Base-by-base conservation (phyloP, 2,797 vertebrate genomes). In the Pampus argenteus region DNA sequence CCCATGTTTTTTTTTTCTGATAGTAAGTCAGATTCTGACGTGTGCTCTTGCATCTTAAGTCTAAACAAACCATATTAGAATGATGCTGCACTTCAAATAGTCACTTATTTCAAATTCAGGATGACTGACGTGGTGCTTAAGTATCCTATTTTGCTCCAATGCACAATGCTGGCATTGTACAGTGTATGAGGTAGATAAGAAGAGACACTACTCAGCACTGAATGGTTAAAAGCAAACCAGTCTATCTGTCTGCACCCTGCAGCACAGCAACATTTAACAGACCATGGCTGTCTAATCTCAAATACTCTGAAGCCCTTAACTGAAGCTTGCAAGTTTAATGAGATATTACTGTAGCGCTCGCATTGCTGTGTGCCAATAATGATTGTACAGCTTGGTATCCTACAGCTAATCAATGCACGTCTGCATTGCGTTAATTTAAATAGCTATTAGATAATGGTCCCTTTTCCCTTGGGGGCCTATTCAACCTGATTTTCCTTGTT, bases 151-250 rank as follows among this genome's bases (percentile, higher is more conserved):
- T 76, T 83, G 70, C 82, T 76, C 58, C 81, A 69, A 64, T 60
- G 87, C 74, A 85, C 78, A 86, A 83, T 73, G 71, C 67, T 82
- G 77, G 38, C 77, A 75, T 73, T 85, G 69, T 55, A 79, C 83
- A 65, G 84, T 69, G 59, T 86, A 75, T 94, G 93, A 94, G 93
- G 93, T 94, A 94, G 93, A 92, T 90, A 86, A 72, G 77, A 82
- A 84, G 79, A 86, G 81, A 81, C 84, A 84, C 84, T 75, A 82
- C 84, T 83, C 78, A 76, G 82, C 84, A 71, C 81, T 83, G 86
- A 56, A 74, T 34, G 7, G 66, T 68, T 62, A 61, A 54, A 88
- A 76, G 71, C 50, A 48, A 72, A 78, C 76, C 69, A 20, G 20
- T 80, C 69, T 47, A 48, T 73, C 34, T 57, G 72, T 73, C 34